Evolutionary conservation across 2,113 vertebrate species (phyloP).

Genomic region (Fregata magnificens): DNA sequence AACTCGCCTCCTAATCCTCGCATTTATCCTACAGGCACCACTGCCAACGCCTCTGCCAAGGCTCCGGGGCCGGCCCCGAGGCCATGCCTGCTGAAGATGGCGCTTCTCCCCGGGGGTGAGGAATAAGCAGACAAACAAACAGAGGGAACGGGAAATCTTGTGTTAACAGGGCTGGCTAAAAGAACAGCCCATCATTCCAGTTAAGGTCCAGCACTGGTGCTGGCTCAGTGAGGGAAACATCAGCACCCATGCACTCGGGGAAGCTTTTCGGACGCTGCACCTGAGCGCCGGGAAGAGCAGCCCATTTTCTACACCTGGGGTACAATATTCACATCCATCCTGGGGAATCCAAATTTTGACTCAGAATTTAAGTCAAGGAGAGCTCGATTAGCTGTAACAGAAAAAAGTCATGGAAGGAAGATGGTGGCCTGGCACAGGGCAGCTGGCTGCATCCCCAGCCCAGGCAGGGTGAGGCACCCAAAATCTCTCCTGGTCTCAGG

Average conservation of each 20-base stretch:
- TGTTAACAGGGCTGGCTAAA: neutral
- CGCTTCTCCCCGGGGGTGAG: neutral
- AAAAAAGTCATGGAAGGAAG: neutral
- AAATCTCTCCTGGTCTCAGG: neutral
- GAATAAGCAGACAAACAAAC: neutral
- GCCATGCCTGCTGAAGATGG: neutral
- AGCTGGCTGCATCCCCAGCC: neutral
- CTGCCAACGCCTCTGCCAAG: neutral
- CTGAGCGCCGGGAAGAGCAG: neutral
- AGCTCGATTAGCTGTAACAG: neutral
- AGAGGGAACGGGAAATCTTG: neutral
- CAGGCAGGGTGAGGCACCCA: neutral
- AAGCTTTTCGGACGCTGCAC: neutral
- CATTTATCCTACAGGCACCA: neutral
- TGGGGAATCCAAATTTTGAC: too few species aligned
- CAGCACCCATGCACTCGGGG: neutral
- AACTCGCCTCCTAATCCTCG: fast-evolving
- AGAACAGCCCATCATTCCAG: neutral
- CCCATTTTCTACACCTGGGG: neutral
- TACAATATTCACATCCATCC: neutral
- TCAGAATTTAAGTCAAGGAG: neutral
- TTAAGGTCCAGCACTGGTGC: neutral
- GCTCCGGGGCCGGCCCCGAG: neutral
- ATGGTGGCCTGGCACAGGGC: neutral
- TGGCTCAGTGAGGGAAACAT: neutral